Base-by-base conservation (phyloP, 1,140 invertebrate species). In the Atopsyche davidsoni region DNA sequence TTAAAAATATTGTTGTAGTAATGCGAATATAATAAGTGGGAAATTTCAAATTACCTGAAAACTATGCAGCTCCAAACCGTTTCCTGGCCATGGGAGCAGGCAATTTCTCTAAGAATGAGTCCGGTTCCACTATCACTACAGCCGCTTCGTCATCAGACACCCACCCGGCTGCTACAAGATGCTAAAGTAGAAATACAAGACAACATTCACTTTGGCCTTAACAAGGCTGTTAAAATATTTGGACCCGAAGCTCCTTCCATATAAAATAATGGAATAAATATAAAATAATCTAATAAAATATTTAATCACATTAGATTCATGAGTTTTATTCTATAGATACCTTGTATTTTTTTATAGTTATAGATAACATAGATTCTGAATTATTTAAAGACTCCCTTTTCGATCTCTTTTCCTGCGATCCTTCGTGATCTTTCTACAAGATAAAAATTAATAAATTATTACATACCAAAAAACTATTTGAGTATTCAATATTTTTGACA, bases 61-160 rank as follows among this genome's bases (percentile, higher is more conserved):
- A n/a, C n/a, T n/a, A n/a, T n/a, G n/a, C n/a, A n/a, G 47, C 49
- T 17, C 56, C 56, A 51, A 58, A 58, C 11, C 48, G 47, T 16
- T 53, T 25, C 40, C 51, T 58, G 14, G 41, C 31, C 9, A 54
- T 51, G 2, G 34, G 36, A 1, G 56, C 47, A 13, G 56, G 56
- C 10, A 58, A 22, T 23, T 58, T 53, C 44, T 58, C 56, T 21
- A 58, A 19, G 16, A 58, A 32, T 23, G 51, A 41, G 19, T 48
- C 47, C 3, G 56, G 56, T 24, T 58, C 56, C 2, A 58, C 44
- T 11, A 54, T 28, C 18, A 58, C 48, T 6, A 54, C 32, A 10
- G 48, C 51, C 14, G 38, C 44, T 47, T 58, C 56, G 31, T 53
- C 40, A 23, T 51, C 51, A 17, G 13, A 36, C 13, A 58, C 25